Conservation (phyloP, 2,888 invertebrate genomes). For the Brachypterus glaber region DNA sequence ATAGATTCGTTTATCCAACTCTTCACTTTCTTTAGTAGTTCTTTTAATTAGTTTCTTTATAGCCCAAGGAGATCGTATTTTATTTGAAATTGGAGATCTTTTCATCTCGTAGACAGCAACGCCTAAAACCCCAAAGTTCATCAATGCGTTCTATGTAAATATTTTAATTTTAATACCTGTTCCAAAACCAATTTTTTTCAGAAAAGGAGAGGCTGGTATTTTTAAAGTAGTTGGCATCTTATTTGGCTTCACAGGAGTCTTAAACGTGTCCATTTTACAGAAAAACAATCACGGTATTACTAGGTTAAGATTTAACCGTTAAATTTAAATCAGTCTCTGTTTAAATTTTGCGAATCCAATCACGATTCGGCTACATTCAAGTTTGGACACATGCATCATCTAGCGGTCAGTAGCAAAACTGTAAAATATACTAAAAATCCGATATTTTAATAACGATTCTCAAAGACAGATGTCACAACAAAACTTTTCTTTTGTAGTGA, state of each 20-base stretch:
- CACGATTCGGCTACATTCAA: too few species aligned
- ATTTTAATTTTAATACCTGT: constrained; percentile 47
- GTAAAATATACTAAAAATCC: too few species aligned
- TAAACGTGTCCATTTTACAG: constrained; percentile 38
- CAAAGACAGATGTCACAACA: too few species aligned
- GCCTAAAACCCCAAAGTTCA: constrained; percentile 42
- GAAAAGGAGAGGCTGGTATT: constrained; percentile 65
- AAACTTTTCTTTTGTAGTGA: too few species aligned
- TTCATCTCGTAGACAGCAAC: constrained; percentile 68
- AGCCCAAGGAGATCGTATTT: constrained; percentile 75
- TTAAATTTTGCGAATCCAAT: too few species aligned
- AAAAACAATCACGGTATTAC: too few species aligned
- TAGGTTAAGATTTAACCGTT: too few species aligned
- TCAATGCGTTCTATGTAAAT: neutral
- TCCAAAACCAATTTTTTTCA: constrained; percentile 66
- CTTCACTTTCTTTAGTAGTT: constrained; percentile 30
- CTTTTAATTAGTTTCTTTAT: constrained; percentile 59
- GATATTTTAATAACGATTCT: too few species aligned
- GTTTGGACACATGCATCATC: too few species aligned
- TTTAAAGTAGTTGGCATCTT: constrained; percentile 19
- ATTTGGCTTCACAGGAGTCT: constrained; percentile 41
- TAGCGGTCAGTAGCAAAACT: too few species aligned
- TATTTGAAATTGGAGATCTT: constrained; percentile 59
- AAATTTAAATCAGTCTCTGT: too few species aligned
- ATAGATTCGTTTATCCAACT: constrained; percentile 49